Conservation (phyloP, 53 echinoderm and acorn worm genomes). For the Stichopus horrens region DNA sequence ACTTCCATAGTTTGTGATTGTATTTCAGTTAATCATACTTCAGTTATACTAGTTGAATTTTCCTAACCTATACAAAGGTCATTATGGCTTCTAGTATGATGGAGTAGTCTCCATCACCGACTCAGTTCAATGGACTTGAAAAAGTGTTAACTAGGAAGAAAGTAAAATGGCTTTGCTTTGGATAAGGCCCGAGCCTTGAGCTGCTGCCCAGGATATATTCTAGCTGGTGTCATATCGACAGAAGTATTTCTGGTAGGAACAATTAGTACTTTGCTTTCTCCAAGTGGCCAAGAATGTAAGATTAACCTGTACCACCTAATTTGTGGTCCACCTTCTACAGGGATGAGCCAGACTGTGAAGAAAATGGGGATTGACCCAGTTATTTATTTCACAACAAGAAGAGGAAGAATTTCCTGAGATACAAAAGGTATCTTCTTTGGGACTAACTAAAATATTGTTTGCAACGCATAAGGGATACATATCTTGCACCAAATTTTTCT, state of each 20-base stretch:
- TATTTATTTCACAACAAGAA: background rate
- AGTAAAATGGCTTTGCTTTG: background rate
- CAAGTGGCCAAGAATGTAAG: constrained; percentile 18
- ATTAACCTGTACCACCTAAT: constrained; percentile 44
- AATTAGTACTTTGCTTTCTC: background rate
- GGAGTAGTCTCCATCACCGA: constrained; percentile 27
- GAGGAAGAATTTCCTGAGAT: background rate
- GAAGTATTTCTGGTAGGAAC: constrained; percentile 1
- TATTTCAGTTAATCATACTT: background rate
- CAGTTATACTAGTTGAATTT: too few relatives aligned
- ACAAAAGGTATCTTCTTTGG: background rate
- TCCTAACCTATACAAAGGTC: background rate
- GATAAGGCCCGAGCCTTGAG: constrained; percentile 35
- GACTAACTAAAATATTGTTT: background rate
- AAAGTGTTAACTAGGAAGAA: constrained; percentile 36
- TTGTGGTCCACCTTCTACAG: constrained; percentile 53
- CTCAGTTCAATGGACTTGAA: constrained; percentile 20
- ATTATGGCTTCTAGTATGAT: background rate
- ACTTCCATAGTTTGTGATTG: background rate
- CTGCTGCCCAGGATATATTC: constrained; percentile 39
- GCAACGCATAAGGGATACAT: background rate
- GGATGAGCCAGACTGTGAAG: constrained; percentile 46
- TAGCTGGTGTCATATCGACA: constrained; percentile 3
- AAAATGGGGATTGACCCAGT: constrained; percentile 33
- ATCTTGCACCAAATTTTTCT: background rate